A percentile compares a stretch with the other conserved stretches of the same genome.
These are phyloP conservation scores for Melospiza georgiana DNA, from an alignment of 2,113 vertebrate species.

Conservation along the genomic window DNA sequence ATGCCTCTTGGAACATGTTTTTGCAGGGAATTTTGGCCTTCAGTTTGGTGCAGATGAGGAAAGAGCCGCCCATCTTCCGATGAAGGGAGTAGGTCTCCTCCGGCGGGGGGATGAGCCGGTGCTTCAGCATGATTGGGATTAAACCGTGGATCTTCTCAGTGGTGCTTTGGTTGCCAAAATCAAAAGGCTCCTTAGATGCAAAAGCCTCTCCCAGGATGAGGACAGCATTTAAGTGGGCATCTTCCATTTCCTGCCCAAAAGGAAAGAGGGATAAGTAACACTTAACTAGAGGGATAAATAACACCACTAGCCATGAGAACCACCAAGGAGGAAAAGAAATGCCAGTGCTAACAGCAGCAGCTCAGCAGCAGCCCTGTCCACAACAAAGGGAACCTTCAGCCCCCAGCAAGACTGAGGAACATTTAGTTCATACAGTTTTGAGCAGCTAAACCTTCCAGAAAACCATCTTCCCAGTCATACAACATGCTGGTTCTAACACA, in stretches of 20 bases:
- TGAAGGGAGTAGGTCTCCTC: constrained; percentile 98
- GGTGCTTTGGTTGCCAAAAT: constrained; percentile 91
- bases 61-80: constrained; percentile 97
- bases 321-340: not conserved
- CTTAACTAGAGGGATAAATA: no score
- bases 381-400: not conserved
- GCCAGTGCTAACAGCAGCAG: not conserved
- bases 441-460: not conserved
- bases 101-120: constrained; percentile 90
- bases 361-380: not conserved
- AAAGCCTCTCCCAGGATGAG: constrained; percentile 98
- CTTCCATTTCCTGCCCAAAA: constrained; percentile 85
- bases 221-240: constrained; percentile 93
- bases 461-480: not conserved
- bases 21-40: constrained; percentile 88
- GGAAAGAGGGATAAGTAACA: not conserved
- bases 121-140: constrained; percentile 94
- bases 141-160: constrained; percentile 94
- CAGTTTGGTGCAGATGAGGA: constrained; percentile 96
- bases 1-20: constrained; percentile 87
- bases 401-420: not conserved
- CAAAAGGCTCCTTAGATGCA: constrained; percentile 81
- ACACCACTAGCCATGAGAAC: not conserved
- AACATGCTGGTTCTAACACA: not conserved
- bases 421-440: not conserved